Evolutionary conservation across 1,140 invertebrate genomes (phyloP).

Genomic region (Choristoneura fumiferana): DNA sequence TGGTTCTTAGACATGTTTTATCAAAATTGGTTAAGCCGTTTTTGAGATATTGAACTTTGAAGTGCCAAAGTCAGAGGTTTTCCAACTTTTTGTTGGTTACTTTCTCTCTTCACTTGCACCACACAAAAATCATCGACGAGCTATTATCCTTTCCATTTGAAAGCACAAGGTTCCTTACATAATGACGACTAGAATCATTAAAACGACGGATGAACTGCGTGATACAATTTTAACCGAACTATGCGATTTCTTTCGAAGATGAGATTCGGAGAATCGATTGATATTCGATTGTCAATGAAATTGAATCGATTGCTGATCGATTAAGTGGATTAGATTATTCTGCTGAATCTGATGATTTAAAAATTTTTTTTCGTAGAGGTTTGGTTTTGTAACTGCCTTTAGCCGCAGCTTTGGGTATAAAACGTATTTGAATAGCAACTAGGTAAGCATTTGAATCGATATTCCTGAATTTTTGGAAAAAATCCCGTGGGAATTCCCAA

Average conservation of each 20-base stretch:
- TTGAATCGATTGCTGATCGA: background rate
- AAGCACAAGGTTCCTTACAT: slow-evolving; percentile 16
- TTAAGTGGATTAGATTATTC: background rate
- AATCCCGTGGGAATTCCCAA: too few species aligned
- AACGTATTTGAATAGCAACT: too few species aligned
- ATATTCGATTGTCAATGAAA: background rate
- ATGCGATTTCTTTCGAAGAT: slow-evolving; percentile 4
- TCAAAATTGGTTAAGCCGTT: too few species aligned
- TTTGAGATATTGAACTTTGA: too few species aligned
- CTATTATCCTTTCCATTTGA: slow-evolving; percentile 13
- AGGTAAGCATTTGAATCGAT: too few species aligned
- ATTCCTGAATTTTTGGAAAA: too few species aligned
- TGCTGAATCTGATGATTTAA: background rate
- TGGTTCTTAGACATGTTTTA: too few species aligned
- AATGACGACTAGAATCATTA: slow-evolving; percentile 5
- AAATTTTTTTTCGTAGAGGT: background rate
- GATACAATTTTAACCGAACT: background rate
- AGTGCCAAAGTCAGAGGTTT: too few species aligned
- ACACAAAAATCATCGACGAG: background rate
- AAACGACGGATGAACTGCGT: background rate
- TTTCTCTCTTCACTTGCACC: background rate
- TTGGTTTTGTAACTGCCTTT: too few species aligned
- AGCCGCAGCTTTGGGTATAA: too few species aligned
- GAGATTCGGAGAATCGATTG: slow-evolving; percentile 11
- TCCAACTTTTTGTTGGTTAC: background rate